Base-by-base conservation (phyloP, 2,888 invertebrate species). In the Leptopilina syphax region DNA sequence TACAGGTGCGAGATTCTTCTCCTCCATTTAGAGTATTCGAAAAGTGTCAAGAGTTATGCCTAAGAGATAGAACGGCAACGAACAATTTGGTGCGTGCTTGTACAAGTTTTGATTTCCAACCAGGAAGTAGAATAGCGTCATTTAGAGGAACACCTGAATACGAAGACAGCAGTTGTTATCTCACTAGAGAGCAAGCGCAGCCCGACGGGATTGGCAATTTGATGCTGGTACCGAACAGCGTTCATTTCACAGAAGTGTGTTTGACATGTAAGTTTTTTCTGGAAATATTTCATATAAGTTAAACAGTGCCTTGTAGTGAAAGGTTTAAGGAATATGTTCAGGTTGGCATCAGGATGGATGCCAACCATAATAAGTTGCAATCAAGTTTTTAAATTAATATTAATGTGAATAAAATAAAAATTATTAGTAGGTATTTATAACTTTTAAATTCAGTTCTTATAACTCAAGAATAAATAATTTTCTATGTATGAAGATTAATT, bases 241-340 rank as follows among this genome's bases (percentile, higher is more conserved):
- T 97, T 4, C 97, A 97, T 90, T 97, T 97, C 90, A 96, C 96
- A 78, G 97, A 97, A 94, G 96, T 97, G 81, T 97, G 97, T 91
- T 93, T 97, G 78, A 95, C 96, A 65, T 97, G 97, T 97, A 93
- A 95, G 96, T 94, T 34, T 27, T 1, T 77, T 65, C 34, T 50
- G 18, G 34, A n/a, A 44, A 44, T 7, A 44, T 44, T 1, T 24
- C 12, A 60, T 60, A 3, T 60, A n/a, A 18, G 18, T 18, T 18
- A 18, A 18, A 27, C 3, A 27, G 27, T 27, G 27, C 3, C 27
- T 27, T 27, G 27, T 27, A 27, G 27, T 27, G 34, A 34, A 34
- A 34, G 34, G 18, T 18, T 18, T 18, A 18, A 18, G 18, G 18
- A 18, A 18, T 18, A 18, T 0, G 18, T 18, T 18, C 18, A 18